A percentile compares a stretch with the other conserved stretches of the same genome.
phyloP scores from a whole-genome alignment of 2,113 vertebrate genomes.

The Harpagus bidentatus region DNA sequence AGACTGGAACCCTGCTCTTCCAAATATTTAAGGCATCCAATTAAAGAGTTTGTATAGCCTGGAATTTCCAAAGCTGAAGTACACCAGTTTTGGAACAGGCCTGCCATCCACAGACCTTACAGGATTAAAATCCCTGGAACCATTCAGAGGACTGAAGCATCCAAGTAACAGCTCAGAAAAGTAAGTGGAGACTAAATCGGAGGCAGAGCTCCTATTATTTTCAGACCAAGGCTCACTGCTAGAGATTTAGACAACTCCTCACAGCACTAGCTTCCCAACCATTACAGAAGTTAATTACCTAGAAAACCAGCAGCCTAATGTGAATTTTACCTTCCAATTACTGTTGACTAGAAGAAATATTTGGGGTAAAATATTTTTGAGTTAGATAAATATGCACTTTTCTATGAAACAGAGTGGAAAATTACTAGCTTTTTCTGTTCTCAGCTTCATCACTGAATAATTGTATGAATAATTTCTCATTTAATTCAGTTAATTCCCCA shows the following conservation, averaged over 20 bases:
- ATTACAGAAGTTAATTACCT: constrained; percentile 16
- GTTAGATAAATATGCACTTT: not conserved
- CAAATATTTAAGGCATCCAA: not conserved
- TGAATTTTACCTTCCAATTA: constrained; percentile 11
- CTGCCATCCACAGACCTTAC: not conserved
- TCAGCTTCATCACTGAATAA: not conserved
- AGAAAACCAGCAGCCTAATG: not conserved
- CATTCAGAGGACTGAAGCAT: not conserved
- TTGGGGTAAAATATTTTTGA: not conserved
- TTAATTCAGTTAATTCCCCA: constrained; percentile 1
- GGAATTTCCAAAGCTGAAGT: not conserved
- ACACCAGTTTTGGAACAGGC: not conserved
- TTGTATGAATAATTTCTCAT: not conserved
- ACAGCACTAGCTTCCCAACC: not conserved
- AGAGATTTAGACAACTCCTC: not conserved
- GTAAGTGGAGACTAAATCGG: not conserved
- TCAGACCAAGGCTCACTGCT: not conserved
- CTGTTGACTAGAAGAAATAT: constrained; percentile 4
- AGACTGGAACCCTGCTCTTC: not conserved
- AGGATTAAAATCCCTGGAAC: not conserved
- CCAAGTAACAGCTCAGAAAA: not conserved
- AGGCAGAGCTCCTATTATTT: not conserved
- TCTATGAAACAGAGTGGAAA: constrained; percentile 23
- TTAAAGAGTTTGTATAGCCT: not conserved
- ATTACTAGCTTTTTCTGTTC: constrained; percentile 11